Base-by-base conservation (phyloP, 2,888 invertebrate genomes). In the Pseudolycoriella hygida region DNA sequence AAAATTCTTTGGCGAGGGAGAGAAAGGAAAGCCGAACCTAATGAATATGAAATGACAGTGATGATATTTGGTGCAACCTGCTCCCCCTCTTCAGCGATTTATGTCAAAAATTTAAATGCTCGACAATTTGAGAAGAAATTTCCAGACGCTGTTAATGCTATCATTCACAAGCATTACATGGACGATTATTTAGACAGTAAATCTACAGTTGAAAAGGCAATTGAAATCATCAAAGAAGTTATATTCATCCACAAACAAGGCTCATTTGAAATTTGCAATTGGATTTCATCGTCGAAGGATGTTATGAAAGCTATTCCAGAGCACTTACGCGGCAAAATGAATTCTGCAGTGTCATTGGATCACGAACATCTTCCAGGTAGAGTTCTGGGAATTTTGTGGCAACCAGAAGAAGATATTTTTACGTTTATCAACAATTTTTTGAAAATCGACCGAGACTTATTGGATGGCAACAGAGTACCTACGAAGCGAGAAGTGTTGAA, bases 1-100 rank as follows among this genome's bases (percentile, higher is more conserved):
- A 44, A 48, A 15, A 49, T 51, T 43, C 25, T 50, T 2, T 51
- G 50, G 51, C 18, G 46, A 17, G 42, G 47, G 3, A 15, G 30
- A 2, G 15, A 41, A n/a, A 17, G 49, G 2, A 14, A 34, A 8
- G n/a, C 3, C 5, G 34, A 34, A 14, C 34, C 34, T 5, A 12
- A 34, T 5, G 15, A 14, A 34, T 34, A 34, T 34, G 34, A 34
- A 34, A 12, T 34, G n/a, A 12, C 34, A 14, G 34, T 34, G 5
- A 34, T 34, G 34, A 34, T 34, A 12, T 34, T 34, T 34, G 34
- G 34, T 14, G 34, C 34, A 14, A 34, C 34, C 3, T 34, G 34
- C 11, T 34, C 34, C 11, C 34, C 34, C 4, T 14, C n/a, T 34
- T 5, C 34, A 34, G 34, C 34, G 5, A 34, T 34, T 5, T 34